phyloP scores from a whole-genome alignment of 2,797 vertebrate species.

The Propithecus perrieri region DNA sequence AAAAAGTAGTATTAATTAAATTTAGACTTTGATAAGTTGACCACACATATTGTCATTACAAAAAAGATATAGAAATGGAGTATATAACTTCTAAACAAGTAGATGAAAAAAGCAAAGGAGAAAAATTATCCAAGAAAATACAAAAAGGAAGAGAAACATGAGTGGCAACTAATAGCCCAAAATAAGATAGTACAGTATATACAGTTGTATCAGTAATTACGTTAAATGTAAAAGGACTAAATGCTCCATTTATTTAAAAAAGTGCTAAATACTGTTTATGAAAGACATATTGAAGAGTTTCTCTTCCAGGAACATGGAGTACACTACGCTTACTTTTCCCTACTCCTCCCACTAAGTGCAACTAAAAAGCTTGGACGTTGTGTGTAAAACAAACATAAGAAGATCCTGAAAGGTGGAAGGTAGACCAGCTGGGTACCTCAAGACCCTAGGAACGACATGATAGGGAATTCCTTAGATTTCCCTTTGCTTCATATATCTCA shows the following conservation, averaged over 20 bases:
- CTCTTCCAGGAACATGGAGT: not conserved
- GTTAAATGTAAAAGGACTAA: constrained; percentile 1
- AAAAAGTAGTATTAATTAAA: not conserved
- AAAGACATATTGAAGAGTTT: not conserved
- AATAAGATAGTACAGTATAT: not conserved
- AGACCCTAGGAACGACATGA: not conserved
- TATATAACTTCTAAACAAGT: not conserved
- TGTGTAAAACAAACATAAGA: not conserved
- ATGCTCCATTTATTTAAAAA: not conserved
- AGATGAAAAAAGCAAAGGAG: not conserved
- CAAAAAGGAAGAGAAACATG: not conserved
- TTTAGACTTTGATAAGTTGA: not conserved
- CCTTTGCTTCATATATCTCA: not conserved
- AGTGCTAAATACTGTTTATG: not conserved
- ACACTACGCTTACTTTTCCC: not conserved
- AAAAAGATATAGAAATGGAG: not conserved
- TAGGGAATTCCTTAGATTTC: not conserved
- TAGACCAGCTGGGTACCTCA: not conserved
- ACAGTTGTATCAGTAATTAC: not conserved
- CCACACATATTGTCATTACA: not conserved
- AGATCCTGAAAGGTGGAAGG: not conserved
- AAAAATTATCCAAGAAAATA: not conserved
- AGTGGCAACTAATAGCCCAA: not conserved
- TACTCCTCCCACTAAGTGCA: not conserved
- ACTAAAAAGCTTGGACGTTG: not conserved